Percentiles rank a stretch among this genome's conserved stretches.
phyloP scores from a whole-genome alignment of 2,113 vertebrate genomes.

The Coregonus clupeaformis region DNA sequence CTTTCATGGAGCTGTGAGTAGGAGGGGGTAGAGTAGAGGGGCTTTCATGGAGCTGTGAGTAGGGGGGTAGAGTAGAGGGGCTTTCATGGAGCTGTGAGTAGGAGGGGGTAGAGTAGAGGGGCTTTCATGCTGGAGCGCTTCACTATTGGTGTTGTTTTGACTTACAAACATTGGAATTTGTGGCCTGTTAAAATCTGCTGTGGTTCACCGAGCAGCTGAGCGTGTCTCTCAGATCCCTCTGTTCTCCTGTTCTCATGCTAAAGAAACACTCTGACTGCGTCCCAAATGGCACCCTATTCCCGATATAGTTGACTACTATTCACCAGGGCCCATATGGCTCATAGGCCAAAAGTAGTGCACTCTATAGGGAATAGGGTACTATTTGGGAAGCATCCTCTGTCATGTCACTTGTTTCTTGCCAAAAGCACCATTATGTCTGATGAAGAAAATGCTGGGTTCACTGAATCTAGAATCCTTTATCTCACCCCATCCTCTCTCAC shows the following conservation, averaged over 20 bases:
- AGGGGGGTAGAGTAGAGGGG: too few relatives aligned
- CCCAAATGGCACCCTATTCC: too few relatives aligned
- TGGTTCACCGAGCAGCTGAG: conserved; percentile 35
- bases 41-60: too few relatives aligned
- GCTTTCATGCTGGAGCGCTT: conserved; percentile 36
- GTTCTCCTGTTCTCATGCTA: conserved; percentile 3
- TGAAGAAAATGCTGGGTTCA: conserved; percentile 15
- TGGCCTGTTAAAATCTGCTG: conserved; percentile 39
- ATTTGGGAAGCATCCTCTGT: conserved; percentile 3
- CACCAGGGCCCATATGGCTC: too few relatives aligned
- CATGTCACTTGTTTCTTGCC: conserved; percentile 32
- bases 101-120: not conserved
- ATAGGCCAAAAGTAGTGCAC: too few relatives aligned
- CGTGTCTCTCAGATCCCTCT: not conserved
- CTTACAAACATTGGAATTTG: conserved; percentile 58
- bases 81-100: too few relatives aligned
- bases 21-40: too few relatives aligned
- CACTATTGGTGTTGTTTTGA: conserved; percentile 51
- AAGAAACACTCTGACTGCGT: not conserved
- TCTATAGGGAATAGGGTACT: too few relatives aligned
- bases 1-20: too few relatives aligned
- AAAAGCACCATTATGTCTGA: conserved; percentile 20
- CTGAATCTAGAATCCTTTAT: conserved; percentile 5
- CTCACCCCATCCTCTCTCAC: too few relatives aligned
- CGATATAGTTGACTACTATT: too few relatives aligned